These are phyloP conservation scores for Chamaea fasciata DNA, from an alignment of 2,113 vertebrate species.

Conservation along the genomic window DNA sequence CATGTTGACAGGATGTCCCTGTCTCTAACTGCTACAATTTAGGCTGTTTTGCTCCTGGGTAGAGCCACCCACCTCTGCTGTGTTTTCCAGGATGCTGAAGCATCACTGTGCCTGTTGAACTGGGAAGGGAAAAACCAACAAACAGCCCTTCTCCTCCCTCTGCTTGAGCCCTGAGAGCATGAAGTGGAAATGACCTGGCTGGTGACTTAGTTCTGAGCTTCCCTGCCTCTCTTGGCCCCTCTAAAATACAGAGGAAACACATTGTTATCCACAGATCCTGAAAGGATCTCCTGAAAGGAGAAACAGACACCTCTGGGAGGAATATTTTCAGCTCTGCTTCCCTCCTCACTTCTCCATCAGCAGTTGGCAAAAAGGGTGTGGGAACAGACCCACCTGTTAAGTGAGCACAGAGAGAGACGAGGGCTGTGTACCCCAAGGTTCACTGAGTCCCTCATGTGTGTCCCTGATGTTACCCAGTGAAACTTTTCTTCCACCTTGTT, in stretches of 20 bases:
- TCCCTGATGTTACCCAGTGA: not conserved
- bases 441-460: not conserved
- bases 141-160: not conserved
- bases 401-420: not conserved
- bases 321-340: not conserved
- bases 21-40: not conserved
- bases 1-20: not conserved
- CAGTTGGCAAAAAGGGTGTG: not conserved
- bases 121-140: slow-evolving; percentile 9
- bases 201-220: not conserved
- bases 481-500: not conserved
- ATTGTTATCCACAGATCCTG: not conserved
- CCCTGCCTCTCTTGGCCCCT: not conserved
- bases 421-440: not conserved
- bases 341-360: not conserved
- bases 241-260: not conserved
- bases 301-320: not conserved
- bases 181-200: slow-evolving; percentile 21
- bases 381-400: not conserved
- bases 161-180: not conserved
- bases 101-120: not conserved
- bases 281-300: not conserved
- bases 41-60: not conserved
- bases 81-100: not conserved
- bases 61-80: not conserved